Percentiles rank a stretch among this genome's conserved stretches.
These are phyloP conservation scores for Hylyphantes graminicola DNA, from an alignment of 1,140 invertebrate species.

Conservation along the genomic window DNA sequence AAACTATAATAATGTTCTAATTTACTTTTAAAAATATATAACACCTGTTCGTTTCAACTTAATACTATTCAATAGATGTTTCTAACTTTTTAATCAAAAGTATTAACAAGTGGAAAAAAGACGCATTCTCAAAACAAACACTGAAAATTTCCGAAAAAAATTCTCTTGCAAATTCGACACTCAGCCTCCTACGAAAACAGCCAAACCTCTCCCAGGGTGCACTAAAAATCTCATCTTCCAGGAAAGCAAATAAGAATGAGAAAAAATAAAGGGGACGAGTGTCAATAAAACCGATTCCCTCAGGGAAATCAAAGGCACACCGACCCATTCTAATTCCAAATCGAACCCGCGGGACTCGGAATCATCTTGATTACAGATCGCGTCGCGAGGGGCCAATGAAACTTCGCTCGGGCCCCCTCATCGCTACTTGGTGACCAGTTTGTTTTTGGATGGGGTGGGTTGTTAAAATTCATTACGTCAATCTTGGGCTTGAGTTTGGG, in stretches of 20 bases:
- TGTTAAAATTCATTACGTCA: conserved; percentile 52
- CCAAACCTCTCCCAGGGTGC: conserved; percentile 6
- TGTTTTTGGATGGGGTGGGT: conserved; percentile 6
- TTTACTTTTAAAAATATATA: too few species aligned
- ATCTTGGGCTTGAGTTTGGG: conserved; percentile 12
- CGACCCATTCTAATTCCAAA: conserved; percentile 38
- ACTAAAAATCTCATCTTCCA: conserved; percentile 50
- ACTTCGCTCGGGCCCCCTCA: not conserved
- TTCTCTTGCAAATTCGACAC: too few species aligned
- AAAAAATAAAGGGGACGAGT: conserved; percentile 45
- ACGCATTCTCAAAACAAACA: not conserved
- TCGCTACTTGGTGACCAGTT: conserved; percentile 10
- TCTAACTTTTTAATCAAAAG: not conserved
- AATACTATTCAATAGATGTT: too few species aligned
- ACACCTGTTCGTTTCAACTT: too few species aligned
- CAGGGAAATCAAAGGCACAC: conserved; percentile 39
- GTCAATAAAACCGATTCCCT: conserved; percentile 47
- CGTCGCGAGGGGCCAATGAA: conserved; percentile 19
- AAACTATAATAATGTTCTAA: too few species aligned
- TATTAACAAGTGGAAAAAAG: not conserved
- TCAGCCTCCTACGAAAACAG: not conserved
- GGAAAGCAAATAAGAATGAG: conserved; percentile 26
- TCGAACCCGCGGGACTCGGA: conserved; percentile 39
- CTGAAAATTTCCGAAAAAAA: not conserved
- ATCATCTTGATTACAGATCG: conserved; percentile 48